Conservation (phyloP, 2,888 invertebrate genomes). For the Dromius quadrimaculatus region DNA sequence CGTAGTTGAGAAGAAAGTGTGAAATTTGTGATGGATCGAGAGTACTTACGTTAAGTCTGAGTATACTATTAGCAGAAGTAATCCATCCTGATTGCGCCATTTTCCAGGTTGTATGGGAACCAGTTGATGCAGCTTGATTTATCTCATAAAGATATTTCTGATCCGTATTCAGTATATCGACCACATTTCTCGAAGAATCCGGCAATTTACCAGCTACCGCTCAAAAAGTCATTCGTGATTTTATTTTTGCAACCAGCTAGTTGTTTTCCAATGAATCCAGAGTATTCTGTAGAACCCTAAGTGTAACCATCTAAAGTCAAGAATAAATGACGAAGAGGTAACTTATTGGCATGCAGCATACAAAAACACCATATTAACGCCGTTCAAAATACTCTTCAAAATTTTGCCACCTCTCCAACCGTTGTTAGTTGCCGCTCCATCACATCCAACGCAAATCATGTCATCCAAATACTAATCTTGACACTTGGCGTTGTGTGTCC, state of each 20-base stretch:
- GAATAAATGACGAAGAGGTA: slow-evolving; percentile 10
- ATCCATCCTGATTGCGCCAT: slow-evolving; percentile 52
- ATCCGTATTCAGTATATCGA: not conserved
- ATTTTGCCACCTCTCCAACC: not conserved
- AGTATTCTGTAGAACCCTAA: not conserved
- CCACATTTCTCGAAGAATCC: not conserved
- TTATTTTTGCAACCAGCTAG: not conserved
- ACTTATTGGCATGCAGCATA: slow-evolving; percentile 32
- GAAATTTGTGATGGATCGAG: slow-evolving; percentile 46
- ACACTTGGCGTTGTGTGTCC: not conserved
- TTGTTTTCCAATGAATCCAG: slow-evolving; percentile 16
- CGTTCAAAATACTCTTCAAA: not conserved
- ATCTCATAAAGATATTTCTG: not conserved
- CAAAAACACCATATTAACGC: slow-evolving; percentile 18
- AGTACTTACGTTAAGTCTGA: slow-evolving; percentile 54
- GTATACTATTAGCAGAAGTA: slow-evolving; percentile 54
- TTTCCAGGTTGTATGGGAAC: not conserved
- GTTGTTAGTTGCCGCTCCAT: not conserved
- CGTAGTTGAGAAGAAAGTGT: slow-evolving; percentile 41
- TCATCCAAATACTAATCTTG: not conserved
- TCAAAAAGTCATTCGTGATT: too few species aligned
- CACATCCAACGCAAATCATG: not conserved
- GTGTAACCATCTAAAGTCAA: slow-evolving; percentile 1
- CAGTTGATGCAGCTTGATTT: not conserved
- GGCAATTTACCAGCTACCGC: not conserved